phyloP scores from a whole-genome alignment of 2,888 invertebrate species.

The Nezara viridula region DNA sequence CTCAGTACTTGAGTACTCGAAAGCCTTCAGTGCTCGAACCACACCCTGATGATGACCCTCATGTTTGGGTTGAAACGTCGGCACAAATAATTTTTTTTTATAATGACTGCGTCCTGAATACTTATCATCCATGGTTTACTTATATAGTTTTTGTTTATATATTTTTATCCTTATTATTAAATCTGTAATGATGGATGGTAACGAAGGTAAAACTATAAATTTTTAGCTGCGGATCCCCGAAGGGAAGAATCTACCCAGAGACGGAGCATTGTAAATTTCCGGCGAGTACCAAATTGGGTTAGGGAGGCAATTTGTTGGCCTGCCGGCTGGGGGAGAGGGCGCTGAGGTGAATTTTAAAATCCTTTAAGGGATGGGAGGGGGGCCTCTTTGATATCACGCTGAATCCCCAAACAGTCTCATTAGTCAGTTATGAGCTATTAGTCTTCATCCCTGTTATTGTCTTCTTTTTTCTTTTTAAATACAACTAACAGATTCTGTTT shows the following conservation, averaged over 20 bases:
- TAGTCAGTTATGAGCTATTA: slow-evolving; percentile 34
- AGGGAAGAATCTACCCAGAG: background rate
- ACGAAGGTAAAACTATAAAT: slow-evolving; percentile 24
- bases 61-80: too few relatives aligned
- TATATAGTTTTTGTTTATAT: background rate
- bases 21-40: too few relatives aligned
- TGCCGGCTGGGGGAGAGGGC: background rate
- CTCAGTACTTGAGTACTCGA: too few relatives aligned
- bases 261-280: slow-evolving; percentile 51
- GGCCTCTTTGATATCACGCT: background rate
- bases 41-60: too few relatives aligned
- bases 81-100: too few relatives aligned
- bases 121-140: too few relatives aligned
- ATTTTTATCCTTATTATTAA: background rate
- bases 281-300: slow-evolving; percentile 50
- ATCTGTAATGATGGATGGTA: background rate
- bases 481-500: background rate
- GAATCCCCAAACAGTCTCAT: slow-evolving; percentile 19
- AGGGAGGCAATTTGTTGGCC: slow-evolving; percentile 56
- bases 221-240: background rate
- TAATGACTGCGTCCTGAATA: too few relatives aligned
- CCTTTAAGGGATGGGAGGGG: background rate
- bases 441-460: background rate
- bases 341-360: slow-evolving; percentile 55
- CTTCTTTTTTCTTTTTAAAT: background rate